A percentile compares a stretch with the other conserved stretches of the same genome.
Evolutionary conservation across 2,113 vertebrate genomes (phyloP).

Genomic region (Vombatus ursinus): DNA sequence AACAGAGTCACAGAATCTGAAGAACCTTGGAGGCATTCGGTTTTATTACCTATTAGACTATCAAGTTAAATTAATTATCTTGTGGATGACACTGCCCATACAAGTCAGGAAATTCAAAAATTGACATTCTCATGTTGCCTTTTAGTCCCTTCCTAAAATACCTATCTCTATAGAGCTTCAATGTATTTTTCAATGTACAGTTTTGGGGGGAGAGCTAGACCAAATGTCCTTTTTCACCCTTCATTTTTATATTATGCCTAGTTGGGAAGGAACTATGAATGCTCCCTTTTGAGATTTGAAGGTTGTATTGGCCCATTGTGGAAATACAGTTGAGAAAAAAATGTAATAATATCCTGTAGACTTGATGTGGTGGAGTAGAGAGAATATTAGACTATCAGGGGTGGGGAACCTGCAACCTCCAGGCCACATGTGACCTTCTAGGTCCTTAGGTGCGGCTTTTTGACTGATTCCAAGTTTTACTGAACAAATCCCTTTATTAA

Average conservation of each 20-base stretch:
- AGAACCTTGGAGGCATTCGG: background rate
- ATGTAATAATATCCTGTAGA: too few species aligned
- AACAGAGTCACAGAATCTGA: background rate
- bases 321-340: too few species aligned
- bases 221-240: background rate
- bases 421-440: too few species aligned
- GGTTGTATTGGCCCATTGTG: background rate
- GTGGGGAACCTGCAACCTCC: too few species aligned
- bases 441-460: too few species aligned
- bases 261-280: background rate
- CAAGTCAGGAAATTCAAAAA: background rate
- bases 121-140: background rate
- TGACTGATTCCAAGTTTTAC: too few species aligned
- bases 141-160: background rate
- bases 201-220: background rate
- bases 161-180: accelerated
- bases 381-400: too few species aligned
- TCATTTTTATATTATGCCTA: too few species aligned
- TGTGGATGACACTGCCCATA: background rate
- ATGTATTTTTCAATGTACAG: background rate
- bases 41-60: background rate
- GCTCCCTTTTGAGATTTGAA: background rate
- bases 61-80: background rate
- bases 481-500: too few species aligned
- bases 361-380: too few species aligned